Conservation (phyloP, 2,888 invertebrate species). For the Eugnorisma glareosa region DNA sequence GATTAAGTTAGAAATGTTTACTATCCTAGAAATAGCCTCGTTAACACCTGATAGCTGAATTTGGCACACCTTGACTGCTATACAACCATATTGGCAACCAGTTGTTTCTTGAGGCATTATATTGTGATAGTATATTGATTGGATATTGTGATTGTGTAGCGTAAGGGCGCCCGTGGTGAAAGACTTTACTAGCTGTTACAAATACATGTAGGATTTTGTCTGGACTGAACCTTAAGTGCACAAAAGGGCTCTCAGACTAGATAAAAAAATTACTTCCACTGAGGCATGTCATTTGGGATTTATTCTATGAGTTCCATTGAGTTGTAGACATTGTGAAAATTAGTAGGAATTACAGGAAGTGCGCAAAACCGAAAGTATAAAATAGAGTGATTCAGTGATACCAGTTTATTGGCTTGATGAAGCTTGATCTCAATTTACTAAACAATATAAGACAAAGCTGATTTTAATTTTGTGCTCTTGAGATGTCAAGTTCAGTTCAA, state of each 20-base stretch:
- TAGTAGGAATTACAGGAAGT: neutral
- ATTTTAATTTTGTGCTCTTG: slow-evolving; percentile 14
- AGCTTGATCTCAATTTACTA: slow-evolving; percentile 22
- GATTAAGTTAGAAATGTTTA: slow-evolving; percentile 17
- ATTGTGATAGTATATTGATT: slow-evolving; percentile 45
- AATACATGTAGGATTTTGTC: slow-evolving; percentile 20
- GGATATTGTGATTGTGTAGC: too few relatives aligned
- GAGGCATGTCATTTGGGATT: neutral
- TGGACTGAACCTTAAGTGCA: slow-evolving; percentile 22
- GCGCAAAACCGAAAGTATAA: neutral
- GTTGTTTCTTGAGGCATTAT: slow-evolving; percentile 4
- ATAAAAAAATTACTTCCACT: neutral
- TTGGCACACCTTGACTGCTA: neutral
- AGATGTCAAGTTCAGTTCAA: slow-evolving; percentile 35
- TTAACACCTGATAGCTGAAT: neutral
- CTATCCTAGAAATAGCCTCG: slow-evolving; percentile 21
- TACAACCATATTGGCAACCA: neutral
- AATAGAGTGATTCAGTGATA: neutral
- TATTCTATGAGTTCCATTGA: neutral
- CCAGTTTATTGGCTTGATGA: neutral
- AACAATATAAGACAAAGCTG: neutral
- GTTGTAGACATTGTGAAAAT: neutral
- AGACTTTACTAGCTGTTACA: slow-evolving; percentile 29
- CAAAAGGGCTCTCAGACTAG: neutral
- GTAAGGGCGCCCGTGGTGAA: slow-evolving; percentile 43